Conservation (phyloP, 2,797 vertebrate species). For the Bradypus variegatus region DNA sequence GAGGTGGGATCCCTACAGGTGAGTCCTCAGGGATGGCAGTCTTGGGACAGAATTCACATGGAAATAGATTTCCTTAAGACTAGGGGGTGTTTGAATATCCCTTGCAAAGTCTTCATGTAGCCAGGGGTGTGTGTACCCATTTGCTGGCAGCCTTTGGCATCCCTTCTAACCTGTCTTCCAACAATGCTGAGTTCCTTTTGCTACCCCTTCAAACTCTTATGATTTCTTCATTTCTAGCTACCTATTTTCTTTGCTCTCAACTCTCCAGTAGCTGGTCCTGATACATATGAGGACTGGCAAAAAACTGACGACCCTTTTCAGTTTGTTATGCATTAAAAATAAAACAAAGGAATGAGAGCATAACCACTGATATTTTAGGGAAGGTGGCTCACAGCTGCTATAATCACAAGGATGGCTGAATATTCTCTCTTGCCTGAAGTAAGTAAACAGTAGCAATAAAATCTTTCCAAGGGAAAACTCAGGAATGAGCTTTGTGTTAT, state of each 20-base stretch:
- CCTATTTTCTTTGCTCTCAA: background rate
- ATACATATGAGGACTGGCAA: background rate
- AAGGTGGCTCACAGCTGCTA: background rate
- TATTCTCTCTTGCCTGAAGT: background rate
- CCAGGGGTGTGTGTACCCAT: background rate
- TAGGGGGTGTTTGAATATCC: background rate
- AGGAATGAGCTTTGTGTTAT: background rate
- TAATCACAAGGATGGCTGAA: background rate
- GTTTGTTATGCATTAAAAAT: background rate
- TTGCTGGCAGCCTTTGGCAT: background rate
- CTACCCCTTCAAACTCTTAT: background rate
- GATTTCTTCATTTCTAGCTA: background rate
- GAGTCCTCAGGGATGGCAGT: background rate
- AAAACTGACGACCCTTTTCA: background rate
- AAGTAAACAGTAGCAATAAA: background rate
- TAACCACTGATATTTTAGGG: background rate
- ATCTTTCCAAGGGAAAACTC: background rate
- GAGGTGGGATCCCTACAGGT: background rate
- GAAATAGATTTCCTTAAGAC: background rate
- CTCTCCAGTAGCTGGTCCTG: background rate
- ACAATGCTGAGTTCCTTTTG: background rate
- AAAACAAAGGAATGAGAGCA: conserved; percentile 3
- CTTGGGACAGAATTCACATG: background rate
- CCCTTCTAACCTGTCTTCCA: background rate
- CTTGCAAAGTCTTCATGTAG: background rate